Base-by-base conservation (phyloP, 2,113 vertebrate species). In the Zeus faber region DNA sequence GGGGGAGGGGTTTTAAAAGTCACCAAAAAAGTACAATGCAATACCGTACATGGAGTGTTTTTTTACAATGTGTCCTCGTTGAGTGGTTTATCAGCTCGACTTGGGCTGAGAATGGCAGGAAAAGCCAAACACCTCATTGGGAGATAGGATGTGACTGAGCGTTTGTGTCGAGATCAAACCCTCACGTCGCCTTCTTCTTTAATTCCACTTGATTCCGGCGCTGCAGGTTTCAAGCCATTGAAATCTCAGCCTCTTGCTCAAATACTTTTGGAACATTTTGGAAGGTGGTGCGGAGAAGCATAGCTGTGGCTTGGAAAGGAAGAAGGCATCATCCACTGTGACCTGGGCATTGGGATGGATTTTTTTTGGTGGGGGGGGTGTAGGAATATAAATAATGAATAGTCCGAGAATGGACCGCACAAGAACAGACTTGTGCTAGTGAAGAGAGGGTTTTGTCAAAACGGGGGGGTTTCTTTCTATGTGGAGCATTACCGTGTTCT, bases 221-320 rank as follows among this genome's bases (percentile, higher is more conserved):
- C 44, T 48, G 22, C 9, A 33, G 4, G 39, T 37, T 58, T n/a
- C 31, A 47, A n/a, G 10, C 22, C 22, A 35, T 48, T 58, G 44
- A 47, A 41, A 41, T 41, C 6, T 16, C 21, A 46, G 18, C 33
- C 14, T 6, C 45, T 25, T 58, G 27, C 39, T 21, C 9, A 7
- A 21, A 18, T 37, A 21, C 29, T 25, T 24, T 21, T 13, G 21
- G 4, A 35, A 13, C 49, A 4, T 9, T 51, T 51, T 40, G 37
- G 51, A 54, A n/a, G 2, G 5, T 13, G 16, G 18, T 29, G 24
- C 16, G 13, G 39, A 23, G 55, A 35, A 24, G 5, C 29, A 33
- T 25, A 37, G 25, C 43, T 57, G 54, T 48, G 55, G 55, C 17
- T 48, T 37, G 41, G 43, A 23, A n/a, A 47, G 54, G 29, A 35